phyloP scores from a whole-genome alignment of 2,888 invertebrate species.

The Eumerus sabulonum region DNA sequence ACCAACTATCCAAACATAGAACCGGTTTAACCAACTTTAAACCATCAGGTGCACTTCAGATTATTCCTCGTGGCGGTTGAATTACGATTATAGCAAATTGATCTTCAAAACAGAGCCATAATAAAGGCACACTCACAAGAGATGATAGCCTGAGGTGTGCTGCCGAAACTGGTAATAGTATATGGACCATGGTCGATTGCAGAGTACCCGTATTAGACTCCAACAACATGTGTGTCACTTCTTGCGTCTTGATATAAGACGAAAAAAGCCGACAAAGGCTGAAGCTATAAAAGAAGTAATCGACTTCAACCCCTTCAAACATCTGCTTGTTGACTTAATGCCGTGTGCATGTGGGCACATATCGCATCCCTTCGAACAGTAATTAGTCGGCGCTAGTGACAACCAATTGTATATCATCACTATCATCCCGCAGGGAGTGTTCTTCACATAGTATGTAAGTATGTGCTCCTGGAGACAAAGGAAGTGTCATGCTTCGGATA shows the following conservation, averaged over 20 bases:
- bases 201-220: slow-evolving; percentile 15
- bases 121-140: slow-evolving; percentile 27
- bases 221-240: slow-evolving; percentile 46
- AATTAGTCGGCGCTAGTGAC: slow-evolving; percentile 27
- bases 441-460: neutral
- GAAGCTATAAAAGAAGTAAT: slow-evolving; percentile 22
- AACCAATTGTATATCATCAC: slow-evolving; percentile 30
- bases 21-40: slow-evolving; percentile 39
- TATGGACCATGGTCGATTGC: slow-evolving; percentile 51
- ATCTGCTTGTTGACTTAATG: slow-evolving; percentile 53
- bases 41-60: neutral
- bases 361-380: slow-evolving; percentile 33
- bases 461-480: slow-evolving; percentile 16
- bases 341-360: slow-evolving; percentile 45
- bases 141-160: slow-evolving; percentile 17
- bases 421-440: neutral
- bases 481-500: slow-evolving; percentile 15
- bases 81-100: neutral
- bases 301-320: slow-evolving; percentile 40
- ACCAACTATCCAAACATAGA: slow-evolving; percentile 1
- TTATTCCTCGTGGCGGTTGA: neutral
- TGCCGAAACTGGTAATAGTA: slow-evolving; percentile 44
- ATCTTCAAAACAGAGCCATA: slow-evolving; percentile 20
- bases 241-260: no score
- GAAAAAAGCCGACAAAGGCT: no score